These are phyloP conservation scores for Sisor rabdophorus DNA, from an alignment of 2,113 vertebrate genomes.

Conservation along the genomic window DNA sequence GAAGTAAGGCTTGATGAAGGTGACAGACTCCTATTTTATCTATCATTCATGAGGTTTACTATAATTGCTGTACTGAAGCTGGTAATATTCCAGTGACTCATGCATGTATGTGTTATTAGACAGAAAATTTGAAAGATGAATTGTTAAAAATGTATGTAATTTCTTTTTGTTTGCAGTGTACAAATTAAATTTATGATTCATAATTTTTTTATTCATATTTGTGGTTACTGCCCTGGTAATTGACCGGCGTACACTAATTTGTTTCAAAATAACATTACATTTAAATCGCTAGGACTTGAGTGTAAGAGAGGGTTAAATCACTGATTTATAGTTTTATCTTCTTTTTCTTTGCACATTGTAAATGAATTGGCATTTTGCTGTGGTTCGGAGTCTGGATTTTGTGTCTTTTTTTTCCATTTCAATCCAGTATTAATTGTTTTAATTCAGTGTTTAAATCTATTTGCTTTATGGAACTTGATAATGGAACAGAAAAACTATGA, in stretches of 20 bases:
- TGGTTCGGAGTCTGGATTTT: not conserved
- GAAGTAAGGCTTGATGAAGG: not conserved
- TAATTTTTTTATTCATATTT: not conserved
- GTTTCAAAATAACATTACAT: not conserved
- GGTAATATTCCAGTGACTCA: constrained; percentile 4
- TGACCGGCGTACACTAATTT: not conserved
- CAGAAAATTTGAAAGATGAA: not conserved
- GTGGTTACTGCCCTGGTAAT: not conserved
- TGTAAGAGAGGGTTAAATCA: not conserved
- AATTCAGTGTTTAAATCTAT: not conserved
- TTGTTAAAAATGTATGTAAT: not conserved
- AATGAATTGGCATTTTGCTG: not conserved
- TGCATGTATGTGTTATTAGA: constrained; percentile 8
- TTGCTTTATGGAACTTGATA: not conserved
- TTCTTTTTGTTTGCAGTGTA: constrained; percentile 10
- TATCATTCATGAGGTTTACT: not conserved
- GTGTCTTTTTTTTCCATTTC: not conserved
- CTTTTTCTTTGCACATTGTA: not conserved
- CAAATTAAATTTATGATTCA: not conserved
- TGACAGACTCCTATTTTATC: not conserved
- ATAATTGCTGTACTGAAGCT: not conserved
- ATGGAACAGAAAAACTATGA: not conserved
- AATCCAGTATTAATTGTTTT: not conserved
- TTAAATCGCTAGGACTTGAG: not conserved
- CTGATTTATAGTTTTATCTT: not conserved